These are phyloP conservation scores for Excalfactoria chinensis DNA, from an alignment of 2,113 vertebrate genomes.

Conservation along the genomic window DNA sequence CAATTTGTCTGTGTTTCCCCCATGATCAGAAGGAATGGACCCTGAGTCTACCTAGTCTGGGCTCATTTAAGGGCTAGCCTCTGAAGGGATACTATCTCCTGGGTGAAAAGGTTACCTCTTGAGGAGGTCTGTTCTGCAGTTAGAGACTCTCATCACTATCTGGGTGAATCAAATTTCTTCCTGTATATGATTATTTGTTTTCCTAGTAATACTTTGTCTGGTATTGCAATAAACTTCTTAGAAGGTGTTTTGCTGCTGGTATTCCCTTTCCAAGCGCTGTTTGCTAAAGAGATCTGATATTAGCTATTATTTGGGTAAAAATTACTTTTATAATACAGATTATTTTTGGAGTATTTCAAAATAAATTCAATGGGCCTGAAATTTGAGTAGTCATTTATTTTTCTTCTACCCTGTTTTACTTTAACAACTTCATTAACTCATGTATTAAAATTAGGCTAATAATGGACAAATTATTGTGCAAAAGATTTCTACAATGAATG, in stretches of 20 bases:
- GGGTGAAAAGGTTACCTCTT: too few relatives aligned
- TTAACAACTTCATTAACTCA: background rate
- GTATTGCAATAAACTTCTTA: too few relatives aligned
- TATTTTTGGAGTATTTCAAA: background rate
- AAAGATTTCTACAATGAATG: conserved; percentile 3
- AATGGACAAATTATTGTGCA: conserved; percentile 6
- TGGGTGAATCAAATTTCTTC: too few relatives aligned
- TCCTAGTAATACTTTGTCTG: too few relatives aligned
- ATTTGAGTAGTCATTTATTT: background rate
- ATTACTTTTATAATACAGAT: background rate
- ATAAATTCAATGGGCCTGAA: background rate
- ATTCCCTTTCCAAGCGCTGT: background rate
- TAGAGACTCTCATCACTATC: too few relatives aligned
- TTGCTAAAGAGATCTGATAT: background rate
- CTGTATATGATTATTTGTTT: too few relatives aligned
- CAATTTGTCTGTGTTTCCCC: too few relatives aligned
- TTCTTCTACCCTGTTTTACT: background rate
- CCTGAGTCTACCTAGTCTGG: too few relatives aligned
- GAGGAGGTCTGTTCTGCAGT: too few relatives aligned
- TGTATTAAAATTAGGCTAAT: conserved; percentile 39
- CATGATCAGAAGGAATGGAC: too few relatives aligned
- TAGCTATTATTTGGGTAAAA: background rate
- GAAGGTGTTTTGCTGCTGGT: background rate
- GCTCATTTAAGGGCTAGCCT: too few relatives aligned
- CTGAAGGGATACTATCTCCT: too few relatives aligned